Evolutionary conservation across 35 echinoderm and acorn worm genomes (phyloP), one percentile per base, ranked within the genome.

Genomic region (Ophiothrix spiculata): DNA sequence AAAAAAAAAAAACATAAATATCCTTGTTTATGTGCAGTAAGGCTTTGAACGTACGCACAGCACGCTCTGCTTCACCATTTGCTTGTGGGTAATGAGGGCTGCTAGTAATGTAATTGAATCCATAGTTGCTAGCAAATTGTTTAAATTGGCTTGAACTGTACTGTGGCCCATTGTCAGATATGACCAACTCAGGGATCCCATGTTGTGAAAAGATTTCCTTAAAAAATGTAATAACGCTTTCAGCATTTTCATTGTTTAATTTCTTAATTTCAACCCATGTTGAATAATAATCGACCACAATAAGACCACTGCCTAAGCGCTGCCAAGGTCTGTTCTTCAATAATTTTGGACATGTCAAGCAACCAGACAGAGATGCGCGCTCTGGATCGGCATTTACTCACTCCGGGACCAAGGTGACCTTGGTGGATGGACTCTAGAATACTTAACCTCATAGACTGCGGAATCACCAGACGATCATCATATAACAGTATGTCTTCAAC

Each of bases 91-190:
- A 75, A 46, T 84, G 56, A 56, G 90, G 90, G 33, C 78, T 77
- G 37, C 77, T 87, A 0, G 90, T 87, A 0, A 11, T 25, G 40
- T 83, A 79, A 4, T 4, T n/a, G 29, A 41, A 54, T 33, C 36
- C 74, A 35, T 90, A 84, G 79, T 75, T 35, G 32, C 75, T 35
- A 40, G 90, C 93, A 89, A 96, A 96, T 10, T 89, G 12, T 19
- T 32, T 21, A 88, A 89, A 96, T 32, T 86, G 38, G 0, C 88
- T 75, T 34, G 75, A 37, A 28, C 37, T 32, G 82, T 78, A 96
- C 69, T 96, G 90, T 45, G 39, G 32, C 17, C 41, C 93, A 82
- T 96, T 92, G 49, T 96, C 86, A 56, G 35, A 75, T 33, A 96
- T 96, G 11, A 92, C 34, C 12, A 25, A 81, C 0, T 80, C 37